Conservation (phyloP, 2,888 invertebrate species). For the Athalia circularis region DNA sequence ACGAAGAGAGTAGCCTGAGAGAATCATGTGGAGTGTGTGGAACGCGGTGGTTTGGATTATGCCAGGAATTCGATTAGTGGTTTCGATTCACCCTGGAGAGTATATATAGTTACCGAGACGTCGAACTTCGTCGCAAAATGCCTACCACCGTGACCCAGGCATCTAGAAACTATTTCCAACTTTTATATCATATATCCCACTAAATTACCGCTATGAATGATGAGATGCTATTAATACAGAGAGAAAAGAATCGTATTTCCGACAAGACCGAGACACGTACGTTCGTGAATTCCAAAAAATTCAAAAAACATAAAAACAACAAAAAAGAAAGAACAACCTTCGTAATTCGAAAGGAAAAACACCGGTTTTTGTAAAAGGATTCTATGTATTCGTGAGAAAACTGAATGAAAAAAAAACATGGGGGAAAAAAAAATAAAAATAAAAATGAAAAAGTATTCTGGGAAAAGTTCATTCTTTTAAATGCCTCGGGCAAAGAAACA, state of each 20-base stretch:
- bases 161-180: conserved; percentile 36
- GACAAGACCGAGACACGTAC: not conserved
- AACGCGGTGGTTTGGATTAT: conserved; percentile 38
- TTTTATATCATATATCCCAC: conserved; percentile 6
- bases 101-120: conserved; percentile 31
- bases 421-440: not conserved
- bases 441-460: conserved; percentile 19
- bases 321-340: not conserved
- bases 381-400: too few relatives aligned
- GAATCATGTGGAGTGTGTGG: conserved; percentile 36
- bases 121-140: conserved; percentile 20
- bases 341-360: not conserved
- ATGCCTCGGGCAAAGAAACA: conserved; percentile 22
- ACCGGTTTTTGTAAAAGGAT: not conserved
- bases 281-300: not conserved
- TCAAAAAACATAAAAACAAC: not conserved
- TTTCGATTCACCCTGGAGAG: conserved; percentile 28
- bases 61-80: conserved; percentile 45
- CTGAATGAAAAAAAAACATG: too few relatives aligned
- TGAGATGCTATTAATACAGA: conserved; percentile 9
- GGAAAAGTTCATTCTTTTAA: conserved; percentile 7
- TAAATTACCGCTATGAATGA: conserved; percentile 27
- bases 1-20: conserved; percentile 2
- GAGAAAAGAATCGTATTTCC: not conserved
- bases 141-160: conserved; percentile 21